Percentiles rank a stretch among this genome's conserved stretches.
Evolutionary conservation across 2,113 vertebrate genomes (phyloP).

Genomic region (Istiophorus platypterus): DNA sequence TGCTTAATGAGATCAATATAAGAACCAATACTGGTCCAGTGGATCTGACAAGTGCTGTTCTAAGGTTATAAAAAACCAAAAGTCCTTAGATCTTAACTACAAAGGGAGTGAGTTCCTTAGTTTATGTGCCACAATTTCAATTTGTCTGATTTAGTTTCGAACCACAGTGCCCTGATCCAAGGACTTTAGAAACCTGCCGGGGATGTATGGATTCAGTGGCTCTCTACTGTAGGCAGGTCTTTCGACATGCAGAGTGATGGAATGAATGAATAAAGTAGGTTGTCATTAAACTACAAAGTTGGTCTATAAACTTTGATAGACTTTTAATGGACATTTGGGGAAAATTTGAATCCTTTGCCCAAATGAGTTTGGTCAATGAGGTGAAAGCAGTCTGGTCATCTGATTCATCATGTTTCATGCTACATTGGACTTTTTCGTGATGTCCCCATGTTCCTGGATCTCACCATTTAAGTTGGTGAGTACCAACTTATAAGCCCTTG

Average conservation of each 20-base stretch:
- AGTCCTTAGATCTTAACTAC: not conserved
- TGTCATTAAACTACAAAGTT: not conserved
- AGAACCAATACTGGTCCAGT: not conserved
- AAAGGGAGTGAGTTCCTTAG: not conserved
- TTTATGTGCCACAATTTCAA: not conserved
- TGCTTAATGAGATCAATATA: not conserved
- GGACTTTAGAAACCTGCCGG: not conserved
- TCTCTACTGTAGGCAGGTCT: not conserved
- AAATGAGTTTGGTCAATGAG: too few species aligned
- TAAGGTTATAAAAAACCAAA: not conserved
- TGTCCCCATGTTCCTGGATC: not conserved
- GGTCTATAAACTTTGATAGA: not conserved
- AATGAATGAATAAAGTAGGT: not conserved
- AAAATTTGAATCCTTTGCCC: too few species aligned
- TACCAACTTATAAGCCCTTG: not conserved
- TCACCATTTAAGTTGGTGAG: not conserved
- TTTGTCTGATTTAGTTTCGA: not conserved
- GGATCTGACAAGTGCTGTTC: not conserved
- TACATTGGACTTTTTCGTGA: not conserved
- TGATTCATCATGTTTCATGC: not conserved
- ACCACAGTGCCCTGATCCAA: not conserved
- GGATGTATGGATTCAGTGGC: not conserved
- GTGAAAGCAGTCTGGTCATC: not conserved
- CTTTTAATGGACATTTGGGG: not conserved
- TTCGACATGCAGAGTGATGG: not conserved